Evolutionary conservation across 2,113 vertebrate species (phyloP).

Genomic region (Pelvicachromis taeniatus): DNA sequence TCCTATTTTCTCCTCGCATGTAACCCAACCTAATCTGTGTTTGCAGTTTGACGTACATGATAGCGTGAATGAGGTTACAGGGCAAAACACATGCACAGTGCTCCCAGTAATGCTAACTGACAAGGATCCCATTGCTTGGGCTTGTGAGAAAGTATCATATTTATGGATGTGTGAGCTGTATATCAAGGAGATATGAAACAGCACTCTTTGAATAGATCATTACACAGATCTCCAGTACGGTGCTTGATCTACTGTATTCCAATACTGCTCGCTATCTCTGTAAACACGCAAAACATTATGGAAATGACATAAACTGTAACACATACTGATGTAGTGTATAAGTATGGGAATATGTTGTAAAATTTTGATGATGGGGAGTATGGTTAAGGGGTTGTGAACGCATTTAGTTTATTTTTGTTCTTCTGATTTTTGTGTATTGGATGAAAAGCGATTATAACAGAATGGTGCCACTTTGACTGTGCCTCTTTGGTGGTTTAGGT

Average conservation of each 20-base stretch:
- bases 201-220: constrained; percentile 34
- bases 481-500: not conserved
- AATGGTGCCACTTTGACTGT: constrained; percentile 21
- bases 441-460: constrained; percentile 33
- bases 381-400: constrained; percentile 16
- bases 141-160: constrained; percentile 48
- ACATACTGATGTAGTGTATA: not conserved
- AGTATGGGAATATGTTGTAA: not conserved
- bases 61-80: constrained; percentile 24
- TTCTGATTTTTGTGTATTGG: constrained; percentile 29
- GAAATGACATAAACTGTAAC: not conserved
- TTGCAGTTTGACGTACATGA: constrained; percentile 21
- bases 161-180: constrained; percentile 42
- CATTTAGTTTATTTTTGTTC: not conserved
- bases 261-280: not conserved
- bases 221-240: not conserved
- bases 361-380: not conserved
- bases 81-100: constrained; percentile 3
- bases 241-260: not conserved
- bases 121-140: constrained; percentile 27
- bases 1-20: constrained; percentile 21
- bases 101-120: constrained; percentile 45
- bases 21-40: constrained; percentile 27
- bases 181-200: constrained; percentile 36
- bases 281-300: constrained; percentile 20